phyloP scores from a whole-genome alignment of 1,140 invertebrate genomes.

The Leucophenga varia region DNA sequence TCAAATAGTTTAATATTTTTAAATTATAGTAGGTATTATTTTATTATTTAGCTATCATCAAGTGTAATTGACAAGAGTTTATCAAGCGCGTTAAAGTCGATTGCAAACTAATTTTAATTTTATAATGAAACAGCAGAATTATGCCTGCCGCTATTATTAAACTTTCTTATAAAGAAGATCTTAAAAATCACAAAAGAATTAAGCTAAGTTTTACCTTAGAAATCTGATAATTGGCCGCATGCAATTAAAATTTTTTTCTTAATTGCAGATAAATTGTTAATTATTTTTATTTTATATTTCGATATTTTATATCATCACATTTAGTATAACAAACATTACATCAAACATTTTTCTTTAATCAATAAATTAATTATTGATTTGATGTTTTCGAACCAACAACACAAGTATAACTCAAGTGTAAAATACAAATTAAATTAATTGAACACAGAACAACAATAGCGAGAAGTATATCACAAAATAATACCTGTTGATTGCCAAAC shows the following conservation, averaged over 20 bases:
- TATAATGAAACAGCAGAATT: too few relatives aligned
- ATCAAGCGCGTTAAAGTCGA: too few relatives aligned
- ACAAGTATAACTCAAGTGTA: slow-evolving; percentile 60
- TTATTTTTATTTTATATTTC: too few relatives aligned
- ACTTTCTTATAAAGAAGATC: neutral
- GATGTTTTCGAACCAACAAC: slow-evolving; percentile 22
- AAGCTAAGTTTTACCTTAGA: slow-evolving; percentile 36
- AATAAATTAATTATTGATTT: neutral
- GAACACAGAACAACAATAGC: slow-evolving; percentile 66
- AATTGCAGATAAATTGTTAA: too few relatives aligned
- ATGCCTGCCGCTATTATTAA: neutral
- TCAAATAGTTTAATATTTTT: too few relatives aligned
- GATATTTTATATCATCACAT: too few relatives aligned
- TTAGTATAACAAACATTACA: too few relatives aligned
- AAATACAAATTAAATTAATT: slow-evolving; percentile 65
- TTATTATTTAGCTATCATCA: too few relatives aligned
- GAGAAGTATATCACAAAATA: slow-evolving; percentile 68
- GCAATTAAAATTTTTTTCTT: slow-evolving; percentile 50
- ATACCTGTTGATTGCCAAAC: slow-evolving; percentile 68
- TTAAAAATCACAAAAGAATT: neutral
- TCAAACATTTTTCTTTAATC: too few relatives aligned
- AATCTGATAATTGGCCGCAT: slow-evolving; percentile 55
- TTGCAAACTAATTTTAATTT: too few relatives aligned
- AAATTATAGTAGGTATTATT: too few relatives aligned
- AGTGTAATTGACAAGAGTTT: too few relatives aligned